These are phyloP conservation scores for Euplexia lucipara DNA, from an alignment of 2,888 invertebrate species.

Conservation along the genomic window DNA sequence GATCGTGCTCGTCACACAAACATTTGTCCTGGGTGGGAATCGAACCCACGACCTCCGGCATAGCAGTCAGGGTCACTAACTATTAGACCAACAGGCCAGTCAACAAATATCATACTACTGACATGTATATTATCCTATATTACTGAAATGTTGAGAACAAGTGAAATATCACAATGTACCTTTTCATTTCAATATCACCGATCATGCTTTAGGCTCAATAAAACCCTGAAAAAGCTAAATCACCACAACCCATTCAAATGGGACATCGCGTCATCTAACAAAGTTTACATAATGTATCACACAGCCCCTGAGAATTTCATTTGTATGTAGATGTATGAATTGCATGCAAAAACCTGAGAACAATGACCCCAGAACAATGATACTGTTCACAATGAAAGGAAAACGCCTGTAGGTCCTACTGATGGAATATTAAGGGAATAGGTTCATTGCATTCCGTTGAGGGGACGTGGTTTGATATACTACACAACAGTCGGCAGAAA, in stretches of 20 bases:
- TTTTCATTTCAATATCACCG: no score
- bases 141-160: no score
- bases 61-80: no score
- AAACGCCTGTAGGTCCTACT: conserved; percentile 63
- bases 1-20: no score
- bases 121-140: no score
- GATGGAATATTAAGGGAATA: conserved; percentile 55
- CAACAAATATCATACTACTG: no score
- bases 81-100: no score
- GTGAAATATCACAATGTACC: no score
- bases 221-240: background rate
- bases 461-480: conserved; percentile 3
- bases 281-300: conserved; percentile 71
- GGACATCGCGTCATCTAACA: conserved; percentile 47
- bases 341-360: conserved; percentile 75
- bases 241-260: conserved; percentile 4
- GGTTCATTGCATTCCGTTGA: conserved; percentile 36
- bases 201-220: background rate
- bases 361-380: conserved; percentile 85
- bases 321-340: conserved; percentile 82
- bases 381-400: conserved; percentile 80
- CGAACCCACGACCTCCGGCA: no score
- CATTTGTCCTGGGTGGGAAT: no score
- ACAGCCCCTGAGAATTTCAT: conserved; percentile 71
- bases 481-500: background rate